Evolutionary conservation across 2,113 vertebrate species (phyloP), one percentile per base, ranked within the genome.

Genomic region (Poeciliopsis retropinna): DNA sequence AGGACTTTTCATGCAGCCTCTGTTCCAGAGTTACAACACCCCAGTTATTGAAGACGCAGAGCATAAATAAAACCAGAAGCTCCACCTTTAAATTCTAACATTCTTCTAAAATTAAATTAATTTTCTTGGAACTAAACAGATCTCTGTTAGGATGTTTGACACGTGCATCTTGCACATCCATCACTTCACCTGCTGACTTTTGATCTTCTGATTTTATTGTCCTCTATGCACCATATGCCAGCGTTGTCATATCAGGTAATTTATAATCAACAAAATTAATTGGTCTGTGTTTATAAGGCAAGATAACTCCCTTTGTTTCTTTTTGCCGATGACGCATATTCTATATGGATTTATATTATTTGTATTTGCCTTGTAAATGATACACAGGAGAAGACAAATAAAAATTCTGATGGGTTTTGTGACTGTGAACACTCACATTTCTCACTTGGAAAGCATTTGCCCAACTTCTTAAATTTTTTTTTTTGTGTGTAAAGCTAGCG

Each of bases 1-100:
- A 51, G 94, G 94, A n/a, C 92, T 95, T 74, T 95, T 94, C 88
- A 94, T 95, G 91, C 94, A 95, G 83, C 94, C 94, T 41, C 92
- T 95, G 30, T 94, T 95, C 79, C 92, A 95, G 75, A 95, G 88
- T 70, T 93, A 94, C 87, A 93, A 92, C 89, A 92, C 84, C n/a
- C 92, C 93, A 57, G 74, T 85, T 27, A 22, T 89, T 34, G 92
- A 94, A 15, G 92, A 94, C 47, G 1, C 78, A 70, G 87, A 91
- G 25, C 82, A 80, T 70, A 89, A 83, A 39, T 86, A 71, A 86
- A 79, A 39, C 29, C 60, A 62, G 29, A 85, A 44, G 68, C 47
- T 76, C 73, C 61, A 88, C 65, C 68, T 60, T 74, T 66, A 30
- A 73, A 27, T 25, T 60, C 66, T 63, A 75, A 73, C 41, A 28